Percentiles rank a stretch among this genome's conserved stretches.
These are phyloP conservation scores for Acanthis flammea DNA, from an alignment of 2,797 vertebrate genomes.

Conservation along the genomic window DNA sequence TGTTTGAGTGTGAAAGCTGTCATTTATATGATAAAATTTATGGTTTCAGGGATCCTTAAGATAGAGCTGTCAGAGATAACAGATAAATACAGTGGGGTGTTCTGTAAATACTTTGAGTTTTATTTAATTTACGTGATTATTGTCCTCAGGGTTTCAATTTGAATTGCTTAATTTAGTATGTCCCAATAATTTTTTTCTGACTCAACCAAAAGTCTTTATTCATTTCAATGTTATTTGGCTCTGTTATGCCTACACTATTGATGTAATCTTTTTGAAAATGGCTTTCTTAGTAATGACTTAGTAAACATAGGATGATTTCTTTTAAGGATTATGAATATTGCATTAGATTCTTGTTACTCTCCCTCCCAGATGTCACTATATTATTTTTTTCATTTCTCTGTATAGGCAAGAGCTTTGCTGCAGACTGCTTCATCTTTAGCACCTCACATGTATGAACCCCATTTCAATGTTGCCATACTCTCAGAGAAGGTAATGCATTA, in stretches of 20 bases:
- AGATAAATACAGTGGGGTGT: neutral
- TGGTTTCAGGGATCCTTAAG: neutral
- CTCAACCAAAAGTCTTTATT: neutral
- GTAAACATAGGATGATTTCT: neutral
- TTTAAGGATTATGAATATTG: neutral
- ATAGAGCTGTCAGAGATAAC: neutral
- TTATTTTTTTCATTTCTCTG: neutral
- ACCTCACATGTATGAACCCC: conserved; percentile 95
- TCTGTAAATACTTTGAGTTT: neutral
- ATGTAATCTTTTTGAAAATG: neutral
- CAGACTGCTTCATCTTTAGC: conserved; percentile 90
- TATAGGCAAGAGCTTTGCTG: conserved; percentile 91
- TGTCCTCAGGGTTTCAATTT: neutral
- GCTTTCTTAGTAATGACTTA: neutral
- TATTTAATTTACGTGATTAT: neutral
- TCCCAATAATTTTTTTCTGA: neutral
- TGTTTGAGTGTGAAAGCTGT: neutral
- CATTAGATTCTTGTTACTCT: neutral
- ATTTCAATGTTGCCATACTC: conserved; percentile 91
- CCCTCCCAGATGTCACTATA: neutral
- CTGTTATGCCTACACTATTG: neutral
- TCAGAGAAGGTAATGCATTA: conserved; percentile 89
- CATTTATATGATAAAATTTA: neutral
- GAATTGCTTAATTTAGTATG: neutral
- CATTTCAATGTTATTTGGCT: neutral